Evolutionary conservation across 1,140 invertebrate genomes (phyloP).

Genomic region (Portunus trituberculatus): DNA sequence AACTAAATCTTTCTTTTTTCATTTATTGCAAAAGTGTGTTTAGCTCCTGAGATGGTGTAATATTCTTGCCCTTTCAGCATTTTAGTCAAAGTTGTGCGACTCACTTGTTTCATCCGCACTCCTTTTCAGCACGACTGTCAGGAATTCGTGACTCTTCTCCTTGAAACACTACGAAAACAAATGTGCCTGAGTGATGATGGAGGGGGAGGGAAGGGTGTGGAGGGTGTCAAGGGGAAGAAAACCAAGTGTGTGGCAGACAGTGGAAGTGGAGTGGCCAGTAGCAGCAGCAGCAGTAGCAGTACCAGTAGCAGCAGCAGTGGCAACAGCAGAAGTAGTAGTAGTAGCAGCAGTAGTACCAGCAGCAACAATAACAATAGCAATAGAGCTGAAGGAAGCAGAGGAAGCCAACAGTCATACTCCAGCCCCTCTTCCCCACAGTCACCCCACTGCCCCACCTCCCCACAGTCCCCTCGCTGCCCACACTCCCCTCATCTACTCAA

Average conservation of each 20-base stretch:
- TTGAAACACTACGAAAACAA: constrained; percentile 87
- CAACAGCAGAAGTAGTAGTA: constrained; percentile 55
- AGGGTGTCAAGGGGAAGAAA: constrained; percentile 34
- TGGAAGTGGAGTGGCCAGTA: constrained; percentile 54
- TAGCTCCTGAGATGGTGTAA: too few relatives aligned
- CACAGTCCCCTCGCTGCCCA: constrained; percentile 66
- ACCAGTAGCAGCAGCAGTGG: constrained; percentile 56
- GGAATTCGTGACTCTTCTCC: constrained; percentile 86
- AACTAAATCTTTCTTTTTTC: too few relatives aligned
- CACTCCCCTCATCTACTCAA: constrained; percentile 67
- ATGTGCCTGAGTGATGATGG: constrained; percentile 81
- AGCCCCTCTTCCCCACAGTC: constrained; percentile 68
- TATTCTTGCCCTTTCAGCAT: too few relatives aligned
- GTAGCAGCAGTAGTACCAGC: constrained; percentile 55
- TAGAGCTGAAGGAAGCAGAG: constrained; percentile 58
- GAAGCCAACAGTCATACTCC: constrained; percentile 58
- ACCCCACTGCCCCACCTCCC: constrained; percentile 69
- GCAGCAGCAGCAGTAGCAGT: constrained; percentile 63
- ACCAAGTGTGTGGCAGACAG: neutral
- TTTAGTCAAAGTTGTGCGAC: neutral
- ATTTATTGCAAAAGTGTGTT: too few relatives aligned
- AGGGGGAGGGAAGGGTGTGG: constrained; percentile 36
- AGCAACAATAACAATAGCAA: constrained; percentile 63
- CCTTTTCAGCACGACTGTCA: constrained; percentile 86
- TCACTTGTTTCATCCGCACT: neutral